Percentiles rank a stretch among this genome's conserved stretches.
Evolutionary conservation across 2,888 invertebrate genomes (phyloP).

Genomic region (Lordiphosa fenestrarum): DNA sequence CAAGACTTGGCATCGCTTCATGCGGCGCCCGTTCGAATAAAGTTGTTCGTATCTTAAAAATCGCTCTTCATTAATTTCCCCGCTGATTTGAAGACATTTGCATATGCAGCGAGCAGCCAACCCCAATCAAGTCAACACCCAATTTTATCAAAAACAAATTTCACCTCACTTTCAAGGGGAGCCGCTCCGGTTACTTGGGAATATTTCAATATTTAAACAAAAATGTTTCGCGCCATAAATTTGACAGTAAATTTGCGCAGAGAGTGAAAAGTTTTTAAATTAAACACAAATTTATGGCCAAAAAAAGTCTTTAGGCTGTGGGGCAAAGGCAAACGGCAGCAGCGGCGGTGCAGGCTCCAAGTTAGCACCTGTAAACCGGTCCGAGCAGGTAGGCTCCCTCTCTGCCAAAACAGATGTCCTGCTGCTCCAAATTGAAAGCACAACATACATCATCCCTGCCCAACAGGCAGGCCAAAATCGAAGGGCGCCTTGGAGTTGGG

Average conservation of each 20-base stretch:
- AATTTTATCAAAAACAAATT: conserved; percentile 52
- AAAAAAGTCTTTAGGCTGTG: conserved; percentile 66
- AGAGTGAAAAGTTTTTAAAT: conserved; percentile 63
- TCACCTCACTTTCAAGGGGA: conserved; percentile 39
- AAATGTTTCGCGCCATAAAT: conserved; percentile 61
- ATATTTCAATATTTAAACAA: conserved; percentile 52
- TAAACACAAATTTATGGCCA: conserved; percentile 67
- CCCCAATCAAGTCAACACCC: conserved; percentile 64
- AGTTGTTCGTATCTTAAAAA: conserved; percentile 61
- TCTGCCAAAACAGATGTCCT: conserved; percentile 77
- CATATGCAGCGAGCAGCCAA: conserved; percentile 33
- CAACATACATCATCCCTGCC: conserved; percentile 69
- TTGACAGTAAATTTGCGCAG: conserved; percentile 45
- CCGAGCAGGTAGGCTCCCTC: conserved; percentile 14
- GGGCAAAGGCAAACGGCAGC: conserved; percentile 51
- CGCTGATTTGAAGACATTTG: conserved; percentile 38
- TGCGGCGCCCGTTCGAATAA: conserved; percentile 35
- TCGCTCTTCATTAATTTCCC: conserved; percentile 60
- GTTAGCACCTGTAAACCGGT: conserved; percentile 72
- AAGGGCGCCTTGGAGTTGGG: conserved; percentile 53
- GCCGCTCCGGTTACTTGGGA: conserved; percentile 5
- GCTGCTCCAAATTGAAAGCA: conserved; percentile 77
- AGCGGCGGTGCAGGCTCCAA: conserved; percentile 24
- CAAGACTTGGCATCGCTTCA: neutral
- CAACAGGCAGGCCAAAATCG: conserved; percentile 6